Base-by-base conservation (phyloP, 2,888 invertebrate species). In the Drosophila lacicola region DNA sequence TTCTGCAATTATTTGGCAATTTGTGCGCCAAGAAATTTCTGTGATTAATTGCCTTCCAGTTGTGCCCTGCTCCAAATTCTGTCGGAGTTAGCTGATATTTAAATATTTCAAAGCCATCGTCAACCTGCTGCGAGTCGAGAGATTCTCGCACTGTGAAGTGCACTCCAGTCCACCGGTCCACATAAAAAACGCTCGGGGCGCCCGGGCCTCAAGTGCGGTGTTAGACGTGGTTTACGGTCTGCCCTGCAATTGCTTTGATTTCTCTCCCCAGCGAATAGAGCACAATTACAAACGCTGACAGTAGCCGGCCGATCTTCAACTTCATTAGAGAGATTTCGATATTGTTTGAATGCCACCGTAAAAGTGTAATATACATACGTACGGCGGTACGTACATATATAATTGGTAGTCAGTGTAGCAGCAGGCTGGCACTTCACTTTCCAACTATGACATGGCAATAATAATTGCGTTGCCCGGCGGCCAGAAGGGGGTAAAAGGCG, bases 271-370 rank as follows among this genome's bases (percentile, higher is more conserved):
- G 49, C 49, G 29, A 29, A 51, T 33, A 41, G 53, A 29, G 61
- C 63, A 70, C 80, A 90, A 90, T 91, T 91, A 90, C 76, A 79
- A 79, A 65, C 75, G 85, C 89, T 79, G 90, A 87, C 90, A 90
- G 90, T 90, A 90, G 90, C 90, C 65, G 77, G 83, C 70, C 82
- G 86, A 90, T 90, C 91, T 89, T 90, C 91, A 90, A 89, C 90
- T 90, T 90, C 90, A 90, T 90, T 90, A 82, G 82, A 90, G 90
- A 80, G 78, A 83, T 87, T 90, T 85, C 80, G 84, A 90, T 82
- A 86, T 88, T 84, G 83, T 88, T 90, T 88, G 90, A 87, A 90
- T 87, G 87, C 88, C 85, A 85, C 84, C 74, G 85, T 77, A 75
- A 60, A 62, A 66, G 63, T 70, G 62, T 56, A 62, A 73, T 72